Base-by-base conservation (phyloP, 2,888 invertebrate genomes). In the Parnassius orleans region DNA sequence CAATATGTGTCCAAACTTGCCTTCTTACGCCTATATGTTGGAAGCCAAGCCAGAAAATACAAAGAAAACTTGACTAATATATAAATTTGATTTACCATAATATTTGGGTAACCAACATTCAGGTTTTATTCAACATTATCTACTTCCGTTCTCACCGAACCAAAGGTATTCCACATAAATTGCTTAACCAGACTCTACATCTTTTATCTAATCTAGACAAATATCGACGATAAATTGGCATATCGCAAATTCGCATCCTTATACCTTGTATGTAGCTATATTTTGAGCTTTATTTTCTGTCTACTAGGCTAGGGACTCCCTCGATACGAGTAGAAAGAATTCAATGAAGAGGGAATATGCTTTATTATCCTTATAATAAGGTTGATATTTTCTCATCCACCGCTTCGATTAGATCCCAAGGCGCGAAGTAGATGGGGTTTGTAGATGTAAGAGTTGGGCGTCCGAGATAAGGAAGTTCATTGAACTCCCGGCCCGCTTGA, bases 391-490 rank as follows among this genome's bases (percentile, higher is more conserved):
- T 71, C 65, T 66, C 65, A 70, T 76, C 69, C 67, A 74, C 71
- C 70, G 70, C 76, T 81, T 83, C 81, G 80, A 83, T 82, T 78
- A 78, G 73, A 76, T 73, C 72, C 69, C 68, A 71, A 74, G 77
- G 76, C 76, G 75, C 68, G 76, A 69, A 72, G 71, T 68, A 81
- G 81, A 83, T 82, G 79, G 75, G 81, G 82, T 83, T 81, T 76
- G 82, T 76, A 76, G 83, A 81, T 81, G 84, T 81, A 83, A 81
- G 83, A 80, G 76, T 80, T 76, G 50, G 72, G 76, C 78, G 83
- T 80, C 78, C 80, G 77, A 83, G 90, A 89, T 90, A 89, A 87
- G 80, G 68, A 68, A 77, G 85, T 79, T 80, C 84, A 71, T 80
- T 86, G 87, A 86, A 81, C 87, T 67, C 67, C 57, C 66, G 69